Conservation (phyloP, 2,797 vertebrate genomes). For the Sphaeramia orbicularis region DNA sequence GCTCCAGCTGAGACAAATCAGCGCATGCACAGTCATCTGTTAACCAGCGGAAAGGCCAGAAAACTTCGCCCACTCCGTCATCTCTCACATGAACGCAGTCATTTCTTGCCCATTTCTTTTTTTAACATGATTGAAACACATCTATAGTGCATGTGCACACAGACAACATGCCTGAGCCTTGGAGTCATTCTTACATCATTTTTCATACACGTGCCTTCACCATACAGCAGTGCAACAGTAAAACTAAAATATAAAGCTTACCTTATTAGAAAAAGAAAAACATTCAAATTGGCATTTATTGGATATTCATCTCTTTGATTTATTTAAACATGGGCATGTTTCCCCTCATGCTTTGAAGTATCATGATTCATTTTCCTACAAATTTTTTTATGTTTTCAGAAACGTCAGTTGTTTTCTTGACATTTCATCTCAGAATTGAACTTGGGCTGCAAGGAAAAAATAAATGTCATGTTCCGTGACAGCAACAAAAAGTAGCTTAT, state of each 20-base stretch:
- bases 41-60: slow-evolving; percentile 10
- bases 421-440: slow-evolving; percentile 55
- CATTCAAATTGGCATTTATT: slow-evolving; percentile 15
- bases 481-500: slow-evolving; percentile 48
- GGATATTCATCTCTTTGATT: slow-evolving; percentile 23
- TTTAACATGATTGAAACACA: slow-evolving; percentile 6
- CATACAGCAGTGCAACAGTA: slow-evolving; percentile 1
- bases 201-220: slow-evolving; percentile 1
- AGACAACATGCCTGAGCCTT: slow-evolving; percentile 17
- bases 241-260: neutral
- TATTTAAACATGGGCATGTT: slow-evolving; percentile 31
- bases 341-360: slow-evolving; percentile 30
- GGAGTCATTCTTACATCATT: slow-evolving; percentile 23
- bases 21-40: slow-evolving; percentile 42
- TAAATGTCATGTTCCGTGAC: slow-evolving; percentile 31
- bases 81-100: neutral
- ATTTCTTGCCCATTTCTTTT: slow-evolving; percentile 10
- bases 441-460: slow-evolving; percentile 27
- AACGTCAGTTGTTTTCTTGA: slow-evolving; percentile 62
- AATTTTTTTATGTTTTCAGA: slow-evolving; percentile 32
- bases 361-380: slow-evolving; percentile 46
- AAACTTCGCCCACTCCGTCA: slow-evolving; percentile 18
- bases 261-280: slow-evolving; percentile 28
- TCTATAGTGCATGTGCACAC: slow-evolving; percentile 7
- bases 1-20: slow-evolving; percentile 61